Percentiles rank a stretch among this genome's conserved stretches.
These are phyloP conservation scores for Phlogophora meticulosa DNA, from an alignment of 2,888 invertebrate species.

Conservation along the genomic window DNA sequence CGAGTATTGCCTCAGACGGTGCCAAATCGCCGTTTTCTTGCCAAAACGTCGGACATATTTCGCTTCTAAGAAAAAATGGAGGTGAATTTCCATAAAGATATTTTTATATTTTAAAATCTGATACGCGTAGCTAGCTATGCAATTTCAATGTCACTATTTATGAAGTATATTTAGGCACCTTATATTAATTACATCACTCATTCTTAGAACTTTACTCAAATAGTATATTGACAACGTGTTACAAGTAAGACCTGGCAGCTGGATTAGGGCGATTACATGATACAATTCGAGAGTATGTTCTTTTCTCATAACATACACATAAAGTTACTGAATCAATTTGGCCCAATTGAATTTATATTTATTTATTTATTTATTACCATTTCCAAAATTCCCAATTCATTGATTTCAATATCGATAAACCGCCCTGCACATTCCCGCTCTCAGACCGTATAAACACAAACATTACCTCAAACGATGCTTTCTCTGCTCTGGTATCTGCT, in stretches of 20 bases:
- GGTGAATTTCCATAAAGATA: conserved; percentile 23
- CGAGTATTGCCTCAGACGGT: conserved; percentile 45
- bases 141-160: too few relatives aligned
- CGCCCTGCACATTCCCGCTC: not conserved
- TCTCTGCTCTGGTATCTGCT: conserved; percentile 31
- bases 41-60: conserved; percentile 45
- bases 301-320: too few relatives aligned
- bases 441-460: not conserved
- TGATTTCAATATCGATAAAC: not conserved
- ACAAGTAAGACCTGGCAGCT: too few relatives aligned
- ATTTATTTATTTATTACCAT: too few relatives aligned
- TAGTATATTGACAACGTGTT: too few relatives aligned
- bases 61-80: conserved; percentile 4
- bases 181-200: too few relatives aligned
- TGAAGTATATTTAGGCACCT: too few relatives aligned
- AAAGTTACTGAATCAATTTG: too few relatives aligned
- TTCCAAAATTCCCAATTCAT: not conserved
- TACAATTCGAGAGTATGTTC: too few relatives aligned
- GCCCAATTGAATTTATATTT: too few relatives aligned
- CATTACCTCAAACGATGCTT: not conserved
- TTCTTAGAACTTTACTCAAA: too few relatives aligned
- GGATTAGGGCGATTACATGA: too few relatives aligned
- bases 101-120: not conserved
- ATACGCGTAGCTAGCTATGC: not conserved
- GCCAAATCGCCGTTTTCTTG: conserved; percentile 55